Evolutionary conservation across 2,888 invertebrate species (phyloP), one percentile per base, ranked within the genome.

Genomic region (Apodemia duryi): DNA sequence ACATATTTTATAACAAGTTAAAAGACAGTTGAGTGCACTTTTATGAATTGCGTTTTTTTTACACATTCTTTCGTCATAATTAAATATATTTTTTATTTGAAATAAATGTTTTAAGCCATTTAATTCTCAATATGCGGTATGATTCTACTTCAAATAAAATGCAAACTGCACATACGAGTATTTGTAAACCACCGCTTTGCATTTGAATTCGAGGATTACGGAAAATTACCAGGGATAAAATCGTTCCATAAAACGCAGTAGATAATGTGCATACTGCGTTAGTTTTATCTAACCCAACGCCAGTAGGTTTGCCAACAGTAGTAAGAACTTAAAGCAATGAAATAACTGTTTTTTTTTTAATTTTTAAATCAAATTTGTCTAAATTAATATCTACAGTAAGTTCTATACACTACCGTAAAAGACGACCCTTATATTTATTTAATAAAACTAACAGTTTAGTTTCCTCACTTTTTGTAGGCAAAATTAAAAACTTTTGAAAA

Each of bases 151-250:
- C 57, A 57, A 35, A 57, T 57, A 13, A 35, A 57, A 35, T 35
- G 6, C 11, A 35, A 57, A 57, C 57, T 51, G 57, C 35, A 13
- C 13, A 35, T 51, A 7, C 38, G 7, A 38, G 7, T 38, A 51
- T 35, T 60, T 60, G 57, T 60, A 35, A 60, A 32, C 35, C 32
- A 60, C 6, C 35, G 29, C 10, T 32, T 32, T 35, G 57, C 35
- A 60, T 60, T 60, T 32, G 57, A 6, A 57, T 60, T 60, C 32
- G 35, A 32, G 57, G 35, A 60, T 57, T 35, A 57, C 13, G 57
- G 32, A 57, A 57, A 54, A 54, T 60, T 6, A 6, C 32, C 28
- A 7, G 13, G 2, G 13, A 60, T 60, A 60, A 13, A 60, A 60
- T 13, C 32, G 32, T 60, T 35, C 32, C 11, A n/a, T 60, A 60